These are phyloP conservation scores for Austrofundulus limnaeus DNA, from an alignment of 2,113 vertebrate genomes.

Conservation along the genomic window DNA sequence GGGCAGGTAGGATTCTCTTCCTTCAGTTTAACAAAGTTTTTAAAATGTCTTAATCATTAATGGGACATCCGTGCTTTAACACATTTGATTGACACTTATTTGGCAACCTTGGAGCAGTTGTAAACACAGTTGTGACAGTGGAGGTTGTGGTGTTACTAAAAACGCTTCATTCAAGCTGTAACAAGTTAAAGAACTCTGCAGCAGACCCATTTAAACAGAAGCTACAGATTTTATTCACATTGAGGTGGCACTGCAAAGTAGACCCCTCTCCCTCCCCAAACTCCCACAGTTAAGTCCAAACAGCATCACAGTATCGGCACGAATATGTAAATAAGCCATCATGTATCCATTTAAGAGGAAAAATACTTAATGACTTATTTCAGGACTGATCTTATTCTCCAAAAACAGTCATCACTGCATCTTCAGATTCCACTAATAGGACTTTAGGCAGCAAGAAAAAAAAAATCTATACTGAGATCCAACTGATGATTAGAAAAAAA, in stretches of 20 bases:
- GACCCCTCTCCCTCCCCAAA: constrained; percentile 12
- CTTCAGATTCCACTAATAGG: constrained; percentile 29
- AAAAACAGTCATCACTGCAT: constrained; percentile 28
- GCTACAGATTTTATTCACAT: constrained; percentile 65
- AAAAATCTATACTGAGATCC: constrained; percentile 2
- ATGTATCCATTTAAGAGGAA: constrained; percentile 22
- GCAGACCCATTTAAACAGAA: constrained; percentile 43
- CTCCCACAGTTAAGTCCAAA: constrained; percentile 1
- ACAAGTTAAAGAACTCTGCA: background rate
- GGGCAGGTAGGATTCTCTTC: too few species aligned
- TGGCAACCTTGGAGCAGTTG: too few species aligned
- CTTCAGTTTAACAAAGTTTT: too few species aligned
- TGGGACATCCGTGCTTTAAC: too few species aligned
- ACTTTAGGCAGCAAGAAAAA: constrained; percentile 35
- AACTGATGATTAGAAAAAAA: constrained; percentile 40
- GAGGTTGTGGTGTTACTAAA: background rate
- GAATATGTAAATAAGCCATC: constrained; percentile 39
- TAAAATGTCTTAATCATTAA: too few species aligned
- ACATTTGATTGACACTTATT: too few species aligned
- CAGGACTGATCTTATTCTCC: constrained; percentile 28
- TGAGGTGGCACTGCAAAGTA: constrained; percentile 59
- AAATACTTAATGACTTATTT: constrained; percentile 31
- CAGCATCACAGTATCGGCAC: constrained; percentile 49
- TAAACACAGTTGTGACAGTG: background rate
- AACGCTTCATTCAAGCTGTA: background rate